These are phyloP conservation scores for Trachops cirrhosus DNA, from an alignment of 2,797 vertebrate genomes.

Conservation along the genomic window DNA sequence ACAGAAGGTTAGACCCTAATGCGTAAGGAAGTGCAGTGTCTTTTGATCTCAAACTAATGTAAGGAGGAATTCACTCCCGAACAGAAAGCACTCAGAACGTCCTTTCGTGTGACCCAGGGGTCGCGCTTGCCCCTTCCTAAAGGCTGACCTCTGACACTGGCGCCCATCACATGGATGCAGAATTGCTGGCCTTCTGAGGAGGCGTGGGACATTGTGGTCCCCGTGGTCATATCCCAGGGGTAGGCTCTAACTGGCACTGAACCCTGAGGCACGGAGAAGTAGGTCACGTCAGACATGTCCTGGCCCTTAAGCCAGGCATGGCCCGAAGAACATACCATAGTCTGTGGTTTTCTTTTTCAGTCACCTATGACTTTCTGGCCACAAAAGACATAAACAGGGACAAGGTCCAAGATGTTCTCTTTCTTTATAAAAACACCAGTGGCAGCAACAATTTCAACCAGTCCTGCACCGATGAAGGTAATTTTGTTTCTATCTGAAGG, in stretches of 20 bases:
- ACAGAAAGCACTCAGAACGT: not conserved
- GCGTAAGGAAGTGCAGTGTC: not conserved
- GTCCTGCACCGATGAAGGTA: conserved; percentile 88
- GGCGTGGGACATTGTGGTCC: not conserved
- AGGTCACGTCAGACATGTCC: rapidly evolving
- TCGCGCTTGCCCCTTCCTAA: not conserved
- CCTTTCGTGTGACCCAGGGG: rapidly evolving
- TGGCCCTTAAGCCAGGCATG: not conserved
- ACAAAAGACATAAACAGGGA: conserved; percentile 86
- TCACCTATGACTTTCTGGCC: conserved; percentile 88
- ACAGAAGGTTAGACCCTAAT: not conserved
- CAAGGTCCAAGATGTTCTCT: conserved; percentile 91
- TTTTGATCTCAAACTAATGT: not conserved
- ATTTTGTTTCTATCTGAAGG: not conserved
- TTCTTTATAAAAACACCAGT: conserved; percentile 84
- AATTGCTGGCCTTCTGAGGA: not conserved
- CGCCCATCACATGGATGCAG: rapidly evolving
- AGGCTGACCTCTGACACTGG: not conserved
- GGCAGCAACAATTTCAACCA: conserved; percentile 78
- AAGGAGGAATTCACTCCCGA: not conserved
- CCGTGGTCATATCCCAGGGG: not conserved
- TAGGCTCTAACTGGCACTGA: not conserved
- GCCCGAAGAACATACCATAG: not conserved
- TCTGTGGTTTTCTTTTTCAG: conserved; percentile 79
- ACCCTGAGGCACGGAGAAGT: not conserved